Percentiles rank a stretch among this genome's conserved stretches.
phyloP scores from a whole-genome alignment of 2,888 invertebrate species.

The Coleophora flavipennella region DNA sequence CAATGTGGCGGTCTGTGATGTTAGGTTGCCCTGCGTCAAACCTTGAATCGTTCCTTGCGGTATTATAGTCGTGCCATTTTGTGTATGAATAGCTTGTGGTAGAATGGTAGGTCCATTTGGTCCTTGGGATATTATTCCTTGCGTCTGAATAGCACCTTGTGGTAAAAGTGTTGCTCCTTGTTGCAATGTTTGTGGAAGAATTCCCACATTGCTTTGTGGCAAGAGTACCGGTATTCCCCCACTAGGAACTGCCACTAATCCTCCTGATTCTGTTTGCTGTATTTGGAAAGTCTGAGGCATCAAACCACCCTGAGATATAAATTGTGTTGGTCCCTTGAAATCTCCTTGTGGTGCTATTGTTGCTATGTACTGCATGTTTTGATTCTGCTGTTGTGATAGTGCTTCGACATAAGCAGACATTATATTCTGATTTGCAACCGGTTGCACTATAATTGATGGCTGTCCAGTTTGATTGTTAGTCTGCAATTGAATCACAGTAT shows the following conservation, averaged over 20 bases:
- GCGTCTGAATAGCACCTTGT: conserved; percentile 69
- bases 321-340: conserved; percentile 70
- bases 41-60: conserved; percentile 71
- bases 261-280: conserved; percentile 74
- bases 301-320: conserved; percentile 66
- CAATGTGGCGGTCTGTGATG: conserved; percentile 53
- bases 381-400: conserved; percentile 78
- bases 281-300: conserved; percentile 75
- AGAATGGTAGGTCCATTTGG: conserved; percentile 74
- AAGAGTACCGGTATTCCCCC: conserved; percentile 70
- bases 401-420: conserved; percentile 79
- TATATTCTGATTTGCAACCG: conserved; percentile 72
- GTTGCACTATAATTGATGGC: conserved; percentile 80
- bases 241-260: conserved; percentile 74
- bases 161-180: conserved; percentile 73
- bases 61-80: conserved; percentile 76
- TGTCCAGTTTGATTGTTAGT: conserved; percentile 69
- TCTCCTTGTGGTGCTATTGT: conserved; percentile 77
- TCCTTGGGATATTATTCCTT: conserved; percentile 66
- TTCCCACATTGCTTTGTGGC: conserved; percentile 67
- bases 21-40: conserved; percentile 46
- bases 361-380: conserved; percentile 84
- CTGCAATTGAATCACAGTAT: conserved; percentile 73
- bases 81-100: conserved; percentile 71
- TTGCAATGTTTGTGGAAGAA: conserved; percentile 63